These are phyloP conservation scores for Oikopleura dioica DNA, from an alignment of 23 tunicate species.

Conservation along the genomic window DNA sequence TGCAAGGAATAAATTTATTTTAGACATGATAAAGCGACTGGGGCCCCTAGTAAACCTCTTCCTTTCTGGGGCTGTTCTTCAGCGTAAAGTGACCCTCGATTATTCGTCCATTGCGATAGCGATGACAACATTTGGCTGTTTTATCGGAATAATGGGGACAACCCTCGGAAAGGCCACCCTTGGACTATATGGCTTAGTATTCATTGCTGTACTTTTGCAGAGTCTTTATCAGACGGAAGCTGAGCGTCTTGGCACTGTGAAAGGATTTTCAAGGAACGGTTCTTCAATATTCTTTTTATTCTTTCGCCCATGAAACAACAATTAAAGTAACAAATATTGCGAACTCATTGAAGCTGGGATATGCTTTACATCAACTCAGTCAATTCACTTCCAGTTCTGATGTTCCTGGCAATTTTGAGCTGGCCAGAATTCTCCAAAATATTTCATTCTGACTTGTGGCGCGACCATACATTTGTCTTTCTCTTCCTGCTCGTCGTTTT, in stretches of 20 bases:
- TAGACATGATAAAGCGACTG: slow-evolving; percentile 8
- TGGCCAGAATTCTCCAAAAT: background rate
- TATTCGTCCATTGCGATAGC: background rate
- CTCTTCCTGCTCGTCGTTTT: background rate
- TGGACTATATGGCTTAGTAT: background rate
- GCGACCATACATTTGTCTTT: background rate
- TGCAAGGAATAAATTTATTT: too few relatives aligned
- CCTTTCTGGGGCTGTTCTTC: background rate
- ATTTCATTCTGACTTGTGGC: background rate
- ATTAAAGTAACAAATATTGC: background rate
- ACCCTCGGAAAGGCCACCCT: too few relatives aligned
- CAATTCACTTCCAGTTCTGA: background rate
- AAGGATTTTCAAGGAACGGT: too few relatives aligned
- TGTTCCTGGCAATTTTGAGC: background rate
- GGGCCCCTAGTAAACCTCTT: background rate
- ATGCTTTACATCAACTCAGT: background rate
- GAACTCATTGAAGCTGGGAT: too few relatives aligned
- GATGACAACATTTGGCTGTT: background rate
- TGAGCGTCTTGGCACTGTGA: background rate
- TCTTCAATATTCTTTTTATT: too few relatives aligned
- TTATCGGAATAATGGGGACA: background rate
- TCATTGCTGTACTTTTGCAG: background rate
- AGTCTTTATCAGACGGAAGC: slow-evolving; percentile 8
- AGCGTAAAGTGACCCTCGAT: background rate
- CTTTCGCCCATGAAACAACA: too few relatives aligned